Conservation (phyloP, 35 echinoderm and acorn worm species). For the Hemicentrotus pulcherrimus region DNA sequence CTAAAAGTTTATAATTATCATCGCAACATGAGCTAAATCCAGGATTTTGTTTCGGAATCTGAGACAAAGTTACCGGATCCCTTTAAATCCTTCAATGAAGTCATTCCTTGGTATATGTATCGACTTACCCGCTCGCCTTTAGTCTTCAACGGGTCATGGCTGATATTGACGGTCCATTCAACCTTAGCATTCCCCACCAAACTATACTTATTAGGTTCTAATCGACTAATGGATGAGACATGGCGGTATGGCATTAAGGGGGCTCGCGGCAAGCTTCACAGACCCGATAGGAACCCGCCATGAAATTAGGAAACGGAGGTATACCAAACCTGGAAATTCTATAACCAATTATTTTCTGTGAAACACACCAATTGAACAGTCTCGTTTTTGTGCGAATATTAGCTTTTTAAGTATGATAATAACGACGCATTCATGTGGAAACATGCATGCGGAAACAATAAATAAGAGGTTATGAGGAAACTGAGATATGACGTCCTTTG, state of each 20-base stretch:
- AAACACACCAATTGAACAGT: too few relatives aligned
- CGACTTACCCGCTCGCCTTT: neutral
- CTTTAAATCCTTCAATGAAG: neutral
- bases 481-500: too few relatives aligned
- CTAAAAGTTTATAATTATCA: too few relatives aligned
- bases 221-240: neutral
- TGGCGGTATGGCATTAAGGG: neutral
- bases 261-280: neutral
- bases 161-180: neutral
- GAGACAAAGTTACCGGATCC: too few relatives aligned
- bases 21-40: too few relatives aligned
- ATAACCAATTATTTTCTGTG: too few relatives aligned
- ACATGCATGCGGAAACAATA: too few relatives aligned
- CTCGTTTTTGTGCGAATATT: too few relatives aligned
- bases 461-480: too few relatives aligned
- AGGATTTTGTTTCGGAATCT: too few relatives aligned
- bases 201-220: conserved; percentile 13
- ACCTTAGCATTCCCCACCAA: neutral
- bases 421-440: too few relatives aligned
- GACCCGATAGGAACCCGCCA: neutral
- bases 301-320: neutral
- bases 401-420: too few relatives aligned
- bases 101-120: neutral
- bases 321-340: neutral
- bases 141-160: conserved; percentile 8